Percentiles rank a stretch among this genome's conserved stretches.
Conservation (phyloP, 2,113 vertebrate genomes). For the Xyrauchen texanus region DNA sequence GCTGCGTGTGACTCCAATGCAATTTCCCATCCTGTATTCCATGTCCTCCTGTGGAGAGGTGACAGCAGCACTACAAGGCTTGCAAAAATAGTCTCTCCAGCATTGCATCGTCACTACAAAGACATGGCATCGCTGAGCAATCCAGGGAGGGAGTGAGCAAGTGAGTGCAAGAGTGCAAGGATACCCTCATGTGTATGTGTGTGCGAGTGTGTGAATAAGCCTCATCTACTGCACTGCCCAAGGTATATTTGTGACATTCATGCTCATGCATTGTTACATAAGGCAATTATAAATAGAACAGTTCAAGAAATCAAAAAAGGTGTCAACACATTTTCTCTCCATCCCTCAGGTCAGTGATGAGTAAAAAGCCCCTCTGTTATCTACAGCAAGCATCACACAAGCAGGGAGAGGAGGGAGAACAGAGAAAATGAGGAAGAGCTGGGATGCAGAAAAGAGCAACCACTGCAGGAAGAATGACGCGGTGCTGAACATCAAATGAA, state of each 20-base stretch:
- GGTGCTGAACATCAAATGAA: background rate
- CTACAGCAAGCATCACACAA: slow-evolving; percentile 27
- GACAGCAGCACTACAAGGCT: slow-evolving; percentile 76
- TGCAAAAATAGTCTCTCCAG: slow-evolving; percentile 76
- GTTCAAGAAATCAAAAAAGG: slow-evolving; percentile 24
- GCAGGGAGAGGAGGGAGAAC: slow-evolving; percentile 23
- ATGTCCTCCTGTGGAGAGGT: slow-evolving; percentile 79
- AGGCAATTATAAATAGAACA: slow-evolving; percentile 36
- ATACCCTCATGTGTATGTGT: background rate
- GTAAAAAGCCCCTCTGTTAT: slow-evolving; percentile 40
- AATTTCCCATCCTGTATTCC: slow-evolving; percentile 82
- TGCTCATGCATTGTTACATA: slow-evolving; percentile 44
- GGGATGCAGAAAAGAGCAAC: slow-evolving; percentile 34
- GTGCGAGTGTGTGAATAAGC: slow-evolving; percentile 32
- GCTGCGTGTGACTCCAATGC: slow-evolving; percentile 72
- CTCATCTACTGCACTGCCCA: slow-evolving; percentile 41
- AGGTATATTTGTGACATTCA: slow-evolving; percentile 40
- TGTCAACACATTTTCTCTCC: background rate
- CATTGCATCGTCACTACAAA: slow-evolving; percentile 71
- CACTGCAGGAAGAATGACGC: slow-evolving; percentile 9
- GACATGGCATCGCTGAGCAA: slow-evolving; percentile 55
- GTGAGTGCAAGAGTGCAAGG: slow-evolving; percentile 33
- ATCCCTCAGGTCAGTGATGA: slow-evolving; percentile 9
- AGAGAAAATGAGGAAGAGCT: slow-evolving; percentile 1
- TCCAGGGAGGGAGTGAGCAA: slow-evolving; percentile 32